phyloP scores from a whole-genome alignment of 92 coral and sea anemone genomes.

The Galaxea fascicularis region DNA sequence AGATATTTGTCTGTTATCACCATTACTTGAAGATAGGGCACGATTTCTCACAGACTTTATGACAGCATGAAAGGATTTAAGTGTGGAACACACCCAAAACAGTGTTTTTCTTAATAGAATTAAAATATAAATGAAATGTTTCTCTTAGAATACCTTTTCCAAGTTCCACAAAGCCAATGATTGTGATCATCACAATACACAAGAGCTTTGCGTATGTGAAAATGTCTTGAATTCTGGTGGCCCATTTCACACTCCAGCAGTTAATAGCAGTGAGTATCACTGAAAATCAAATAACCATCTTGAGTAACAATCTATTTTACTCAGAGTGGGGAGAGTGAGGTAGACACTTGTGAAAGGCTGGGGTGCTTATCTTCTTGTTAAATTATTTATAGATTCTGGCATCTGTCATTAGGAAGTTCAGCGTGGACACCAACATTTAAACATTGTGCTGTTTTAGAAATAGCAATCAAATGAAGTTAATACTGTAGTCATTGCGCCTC shows the following conservation, averaged over 20 bases:
- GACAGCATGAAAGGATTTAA: background rate
- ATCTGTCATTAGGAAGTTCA: too few relatives aligned
- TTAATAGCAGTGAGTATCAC: slow-evolving; percentile 87
- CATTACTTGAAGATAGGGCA: too few relatives aligned
- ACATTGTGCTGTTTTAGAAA: too few relatives aligned
- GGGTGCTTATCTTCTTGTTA: too few relatives aligned
- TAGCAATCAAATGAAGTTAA: too few relatives aligned
- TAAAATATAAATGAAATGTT: background rate
- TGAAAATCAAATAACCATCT: slow-evolving; percentile 34
- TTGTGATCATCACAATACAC: slow-evolving; percentile 87
- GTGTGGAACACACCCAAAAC: background rate
- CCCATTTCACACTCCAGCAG: slow-evolving; percentile 95
- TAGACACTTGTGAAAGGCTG: too few relatives aligned
- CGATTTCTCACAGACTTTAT: background rate
- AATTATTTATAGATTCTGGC: too few relatives aligned
- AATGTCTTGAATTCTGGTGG: slow-evolving; percentile 92
- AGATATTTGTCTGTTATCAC: too few relatives aligned
- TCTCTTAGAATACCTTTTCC: slow-evolving; percentile 69
- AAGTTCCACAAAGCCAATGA: slow-evolving; percentile 92
- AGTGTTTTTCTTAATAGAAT: background rate
- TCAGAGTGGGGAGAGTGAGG: too few relatives aligned
- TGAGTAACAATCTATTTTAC: too few relatives aligned
- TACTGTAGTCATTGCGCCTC: too few relatives aligned
- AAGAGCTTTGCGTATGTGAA: slow-evolving; percentile 93
- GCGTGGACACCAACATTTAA: too few relatives aligned